phyloP scores from a whole-genome alignment of 2,113 vertebrate genomes.

The Thunnus thynnus region DNA sequence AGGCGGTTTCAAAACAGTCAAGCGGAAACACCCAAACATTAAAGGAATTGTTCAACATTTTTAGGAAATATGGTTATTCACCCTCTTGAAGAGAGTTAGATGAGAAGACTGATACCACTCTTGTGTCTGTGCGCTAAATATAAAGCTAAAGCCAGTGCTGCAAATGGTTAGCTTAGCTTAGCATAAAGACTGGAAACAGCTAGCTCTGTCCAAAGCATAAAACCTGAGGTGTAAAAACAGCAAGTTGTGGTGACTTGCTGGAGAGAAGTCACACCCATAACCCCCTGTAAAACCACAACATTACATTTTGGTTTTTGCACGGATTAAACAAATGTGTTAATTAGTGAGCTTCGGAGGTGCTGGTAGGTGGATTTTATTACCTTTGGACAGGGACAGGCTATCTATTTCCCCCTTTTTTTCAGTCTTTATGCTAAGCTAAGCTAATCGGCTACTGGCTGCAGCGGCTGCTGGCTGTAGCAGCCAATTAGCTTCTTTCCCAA shows the following conservation, averaged over 20 bases:
- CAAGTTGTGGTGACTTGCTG: conserved; percentile 3
- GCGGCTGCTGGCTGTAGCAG: too few species aligned
- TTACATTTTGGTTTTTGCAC: conserved; percentile 27
- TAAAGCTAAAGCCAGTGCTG: too few species aligned
- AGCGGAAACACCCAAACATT: background rate
- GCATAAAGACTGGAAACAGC: too few species aligned
- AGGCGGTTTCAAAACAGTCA: background rate
- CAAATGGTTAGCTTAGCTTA: too few species aligned
- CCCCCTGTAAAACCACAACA: too few species aligned
- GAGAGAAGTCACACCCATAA: conserved; percentile 7
- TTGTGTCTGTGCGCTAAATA: too few species aligned
- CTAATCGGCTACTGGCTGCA: background rate
- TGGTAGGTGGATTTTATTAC: conserved; percentile 1
- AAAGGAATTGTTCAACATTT: background rate
- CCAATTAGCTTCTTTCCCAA: background rate
- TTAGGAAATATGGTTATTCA: conserved; percentile 2
- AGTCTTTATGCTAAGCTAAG: background rate
- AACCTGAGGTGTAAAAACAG: too few species aligned
- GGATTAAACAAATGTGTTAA: conserved; percentile 23
- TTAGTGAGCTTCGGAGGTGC: background rate
- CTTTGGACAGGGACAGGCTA: background rate
- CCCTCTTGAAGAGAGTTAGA: background rate
- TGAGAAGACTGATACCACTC: too few species aligned
- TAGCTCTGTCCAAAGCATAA: too few species aligned
- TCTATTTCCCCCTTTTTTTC: background rate